A percentile compares a stretch with the other conserved stretches of the same genome.
Evolutionary conservation across 2,113 vertebrate species (phyloP).

Genomic region (Taxidea taxus): DNA sequence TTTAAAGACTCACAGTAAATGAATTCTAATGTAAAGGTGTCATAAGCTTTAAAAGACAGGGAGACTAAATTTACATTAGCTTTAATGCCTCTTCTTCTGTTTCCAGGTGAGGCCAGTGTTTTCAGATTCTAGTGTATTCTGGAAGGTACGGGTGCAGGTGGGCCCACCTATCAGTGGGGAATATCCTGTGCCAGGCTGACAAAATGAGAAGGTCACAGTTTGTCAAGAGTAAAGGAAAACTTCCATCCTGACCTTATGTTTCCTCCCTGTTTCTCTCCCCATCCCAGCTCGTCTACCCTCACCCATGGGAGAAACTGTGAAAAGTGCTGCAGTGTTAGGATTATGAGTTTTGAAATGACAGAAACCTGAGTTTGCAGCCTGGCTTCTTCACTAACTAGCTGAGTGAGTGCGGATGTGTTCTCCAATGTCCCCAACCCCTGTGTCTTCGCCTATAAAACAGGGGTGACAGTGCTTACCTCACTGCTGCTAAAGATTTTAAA

Average conservation of each 20-base stretch:
- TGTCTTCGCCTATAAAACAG: not conserved
- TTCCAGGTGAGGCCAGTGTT: not conserved
- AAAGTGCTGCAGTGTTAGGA: not conserved
- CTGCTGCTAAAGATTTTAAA: fast-evolving
- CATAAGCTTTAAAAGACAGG: not conserved
- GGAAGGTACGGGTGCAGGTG: fast-evolving
- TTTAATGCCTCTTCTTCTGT: not conserved
- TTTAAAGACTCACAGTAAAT: not conserved
- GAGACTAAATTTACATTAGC: no score
- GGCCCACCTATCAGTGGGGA: not conserved
- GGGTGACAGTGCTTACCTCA: fast-evolving
- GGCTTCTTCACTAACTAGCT: not conserved
- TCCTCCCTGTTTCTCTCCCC: not conserved
- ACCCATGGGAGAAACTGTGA: not conserved
- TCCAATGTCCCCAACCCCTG: fast-evolving
- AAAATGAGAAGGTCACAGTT: not conserved
- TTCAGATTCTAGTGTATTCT: not conserved
- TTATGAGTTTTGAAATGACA: not conserved
- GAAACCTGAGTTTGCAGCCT: fast-evolving
- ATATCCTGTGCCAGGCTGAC: not conserved
- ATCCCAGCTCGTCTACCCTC: fast-evolving
- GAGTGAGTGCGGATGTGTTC: fast-evolving
- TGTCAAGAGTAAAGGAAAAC: not conserved
- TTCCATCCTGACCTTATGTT: fast-evolving
- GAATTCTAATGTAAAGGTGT: not conserved